Conservation (phyloP, 2,113 vertebrate species). For the Marcusenius ussheri region DNA sequence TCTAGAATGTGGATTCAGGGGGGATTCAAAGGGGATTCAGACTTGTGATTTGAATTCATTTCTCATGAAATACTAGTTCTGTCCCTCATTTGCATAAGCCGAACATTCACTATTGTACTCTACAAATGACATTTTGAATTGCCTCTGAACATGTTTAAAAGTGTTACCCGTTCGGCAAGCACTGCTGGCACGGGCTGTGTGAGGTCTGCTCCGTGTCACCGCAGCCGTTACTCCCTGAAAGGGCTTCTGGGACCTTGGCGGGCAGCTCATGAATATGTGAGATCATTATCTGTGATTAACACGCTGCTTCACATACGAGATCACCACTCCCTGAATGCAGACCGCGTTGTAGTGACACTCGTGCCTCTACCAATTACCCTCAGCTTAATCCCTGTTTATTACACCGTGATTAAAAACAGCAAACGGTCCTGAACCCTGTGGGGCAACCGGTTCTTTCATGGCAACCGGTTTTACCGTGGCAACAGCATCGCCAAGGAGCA, state of each 20-base stretch:
- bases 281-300: constrained; percentile 60
- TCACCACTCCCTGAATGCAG: constrained; percentile 51
- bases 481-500: not conserved
- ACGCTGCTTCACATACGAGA: constrained; percentile 59
- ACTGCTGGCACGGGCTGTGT: not conserved
- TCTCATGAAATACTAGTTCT: not conserved
- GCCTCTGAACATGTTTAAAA: constrained; percentile 5
- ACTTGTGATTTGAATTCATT: not conserved
- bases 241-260: constrained; percentile 45
- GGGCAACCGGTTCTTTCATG: not conserved
- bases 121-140: not conserved
- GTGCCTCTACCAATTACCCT: constrained; percentile 48
- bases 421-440: not conserved
- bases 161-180: not conserved
- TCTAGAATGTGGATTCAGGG: not conserved
- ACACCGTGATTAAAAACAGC: constrained; percentile 9
- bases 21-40: not conserved
- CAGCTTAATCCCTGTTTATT: constrained; percentile 34
- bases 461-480: not conserved
- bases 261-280: constrained; percentile 61
- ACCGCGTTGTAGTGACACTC: constrained; percentile 41
- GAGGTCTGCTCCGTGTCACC: constrained; percentile 29
- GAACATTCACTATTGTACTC: constrained; percentile 3
- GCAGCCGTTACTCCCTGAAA: constrained; percentile 30
- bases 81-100: not conserved